These are phyloP conservation scores for Euzetes globulus DNA, from an alignment of 2,888 invertebrate genomes.

Conservation along the genomic window DNA sequence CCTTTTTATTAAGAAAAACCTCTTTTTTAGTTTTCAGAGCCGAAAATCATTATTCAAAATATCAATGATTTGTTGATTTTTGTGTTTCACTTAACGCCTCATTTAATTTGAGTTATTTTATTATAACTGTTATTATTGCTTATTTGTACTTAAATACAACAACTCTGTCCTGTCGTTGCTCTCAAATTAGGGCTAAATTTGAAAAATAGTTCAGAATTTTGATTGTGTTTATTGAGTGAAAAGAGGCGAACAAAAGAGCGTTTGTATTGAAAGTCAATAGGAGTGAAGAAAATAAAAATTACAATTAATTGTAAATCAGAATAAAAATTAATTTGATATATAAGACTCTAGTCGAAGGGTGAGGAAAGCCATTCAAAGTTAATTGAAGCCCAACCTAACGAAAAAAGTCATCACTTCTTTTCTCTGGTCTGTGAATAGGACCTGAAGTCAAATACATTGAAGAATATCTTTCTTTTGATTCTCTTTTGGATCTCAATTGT, in stretches of 20 bases:
- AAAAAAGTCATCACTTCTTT: neutral
- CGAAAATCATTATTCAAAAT: neutral
- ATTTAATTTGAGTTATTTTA: neutral
- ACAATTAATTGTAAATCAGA: conserved; percentile 13
- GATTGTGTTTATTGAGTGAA: too few relatives aligned
- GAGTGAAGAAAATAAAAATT: too few relatives aligned
- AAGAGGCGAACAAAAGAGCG: too few relatives aligned
- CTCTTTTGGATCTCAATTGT: neutral
- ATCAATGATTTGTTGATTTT: neutral
- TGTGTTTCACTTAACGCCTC: neutral
- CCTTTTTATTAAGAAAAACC: neutral
- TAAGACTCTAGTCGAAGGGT: neutral
- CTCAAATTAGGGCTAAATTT: too few relatives aligned
- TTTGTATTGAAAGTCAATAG: too few relatives aligned
- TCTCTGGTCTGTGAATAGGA: neutral
- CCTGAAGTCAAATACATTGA: conserved; percentile 1
- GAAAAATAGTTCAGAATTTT: too few relatives aligned
- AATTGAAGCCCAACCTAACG: conserved; percentile 29
- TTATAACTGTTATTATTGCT: neutral
- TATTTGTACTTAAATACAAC: too few relatives aligned
- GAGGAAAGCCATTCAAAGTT: conserved; percentile 13
- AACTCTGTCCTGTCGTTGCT: too few relatives aligned
- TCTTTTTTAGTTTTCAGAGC: too few relatives aligned
- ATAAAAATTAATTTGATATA: neutral
- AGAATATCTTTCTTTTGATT: neutral